Percentiles rank a stretch among this genome's conserved stretches.
phyloP scores from a whole-genome alignment of 2,113 vertebrate genomes.

The Charina bottae region DNA sequence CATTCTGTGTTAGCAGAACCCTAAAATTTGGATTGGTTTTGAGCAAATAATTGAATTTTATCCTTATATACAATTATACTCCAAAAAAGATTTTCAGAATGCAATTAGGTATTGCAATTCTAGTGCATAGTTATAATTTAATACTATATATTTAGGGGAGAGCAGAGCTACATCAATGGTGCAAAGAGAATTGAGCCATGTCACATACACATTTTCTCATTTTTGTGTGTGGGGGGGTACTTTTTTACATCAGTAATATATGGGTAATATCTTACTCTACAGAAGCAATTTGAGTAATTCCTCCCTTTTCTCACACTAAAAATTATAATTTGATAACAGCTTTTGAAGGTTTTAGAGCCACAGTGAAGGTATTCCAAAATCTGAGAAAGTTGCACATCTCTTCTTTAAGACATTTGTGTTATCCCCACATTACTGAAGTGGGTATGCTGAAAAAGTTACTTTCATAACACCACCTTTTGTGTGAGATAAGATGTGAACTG shows the following conservation, averaged over 20 bases:
- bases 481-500: not conserved
- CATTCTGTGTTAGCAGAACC: not conserved
- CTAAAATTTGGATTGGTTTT: not conserved
- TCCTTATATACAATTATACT: not conserved
- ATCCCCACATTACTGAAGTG: not conserved
- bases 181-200: not conserved
- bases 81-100: not conserved
- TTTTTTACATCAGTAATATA: not conserved
- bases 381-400: not conserved
- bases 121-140: not conserved
- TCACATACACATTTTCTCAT: not conserved
- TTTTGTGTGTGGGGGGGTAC: not conserved
- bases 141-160: not conserved
- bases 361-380: not conserved
- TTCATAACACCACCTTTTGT: not conserved
- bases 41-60: not conserved
- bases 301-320: not conserved
- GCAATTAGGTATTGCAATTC: not conserved
- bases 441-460: not conserved
- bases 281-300: not conserved
- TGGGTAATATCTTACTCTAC: not conserved
- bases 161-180: not conserved
- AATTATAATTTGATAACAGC: not conserved
- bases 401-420: not conserved
- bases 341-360: not conserved